Conservation (phyloP, 2,113 vertebrate genomes). For the Syngnathus typhle region DNA sequence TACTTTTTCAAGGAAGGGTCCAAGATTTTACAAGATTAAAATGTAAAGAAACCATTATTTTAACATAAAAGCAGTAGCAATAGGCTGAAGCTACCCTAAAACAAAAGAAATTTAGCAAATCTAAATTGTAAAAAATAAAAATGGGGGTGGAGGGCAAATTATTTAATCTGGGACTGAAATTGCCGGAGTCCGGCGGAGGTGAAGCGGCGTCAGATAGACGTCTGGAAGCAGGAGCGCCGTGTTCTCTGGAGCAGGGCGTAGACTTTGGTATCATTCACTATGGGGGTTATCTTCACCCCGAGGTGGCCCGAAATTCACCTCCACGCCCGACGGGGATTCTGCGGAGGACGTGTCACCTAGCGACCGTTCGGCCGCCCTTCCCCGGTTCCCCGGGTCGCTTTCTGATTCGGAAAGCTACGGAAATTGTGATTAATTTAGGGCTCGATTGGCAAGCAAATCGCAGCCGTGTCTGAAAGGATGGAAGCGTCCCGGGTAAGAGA, state of each 20-base stretch:
- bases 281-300: conserved; percentile 56
- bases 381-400: background rate
- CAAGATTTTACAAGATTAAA: background rate
- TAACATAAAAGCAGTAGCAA: background rate
- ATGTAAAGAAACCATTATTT: background rate
- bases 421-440: conserved; percentile 28
- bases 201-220: background rate
- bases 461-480: conserved; percentile 34
- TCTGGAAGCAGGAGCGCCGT: conserved; percentile 20
- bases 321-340: background rate
- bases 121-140: background rate
- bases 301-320: conserved; percentile 28
- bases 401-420: conserved; percentile 20
- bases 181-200: background rate
- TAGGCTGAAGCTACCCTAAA: background rate
- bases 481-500: conserved; percentile 42
- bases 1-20: background rate
- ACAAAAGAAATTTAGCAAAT: background rate
- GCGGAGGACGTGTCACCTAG: background rate
- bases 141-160: background rate
- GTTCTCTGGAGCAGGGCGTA: conserved; percentile 44
- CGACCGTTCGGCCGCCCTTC: background rate
- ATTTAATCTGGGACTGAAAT: background rate
- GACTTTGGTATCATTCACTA: conserved; percentile 75
- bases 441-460: conserved; percentile 23